phyloP scores from a whole-genome alignment of 2,797 vertebrate species.

The Chaetophractus vellerosus region DNA sequence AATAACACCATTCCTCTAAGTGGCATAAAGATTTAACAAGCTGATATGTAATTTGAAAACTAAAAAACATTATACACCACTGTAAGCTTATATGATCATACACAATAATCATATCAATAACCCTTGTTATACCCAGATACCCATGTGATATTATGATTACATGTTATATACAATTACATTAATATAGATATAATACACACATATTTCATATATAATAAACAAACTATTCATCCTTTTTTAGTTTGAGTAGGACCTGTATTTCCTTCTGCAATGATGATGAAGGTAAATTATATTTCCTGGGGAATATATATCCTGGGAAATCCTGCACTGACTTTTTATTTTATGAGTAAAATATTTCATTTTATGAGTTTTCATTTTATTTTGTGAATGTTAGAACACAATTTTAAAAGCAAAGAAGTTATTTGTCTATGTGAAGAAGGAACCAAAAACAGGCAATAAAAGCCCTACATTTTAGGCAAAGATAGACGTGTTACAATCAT shows the following conservation, averaged over 20 bases:
- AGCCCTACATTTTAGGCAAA: neutral
- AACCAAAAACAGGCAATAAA: neutral
- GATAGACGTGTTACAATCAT: neutral
- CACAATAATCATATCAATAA: neutral
- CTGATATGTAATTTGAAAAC: conserved; percentile 12
- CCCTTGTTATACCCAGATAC: neutral
- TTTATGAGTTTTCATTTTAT: neutral
- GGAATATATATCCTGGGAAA: neutral
- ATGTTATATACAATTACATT: neutral
- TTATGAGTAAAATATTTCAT: neutral
- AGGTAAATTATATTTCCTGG: neutral
- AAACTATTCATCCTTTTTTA: neutral
- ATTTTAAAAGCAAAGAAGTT: neutral
- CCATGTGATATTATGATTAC: neutral
- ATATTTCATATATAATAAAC: neutral
- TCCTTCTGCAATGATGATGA: neutral
- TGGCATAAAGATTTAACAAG: conserved; percentile 43
- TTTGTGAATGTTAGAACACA: conserved; percentile 26
- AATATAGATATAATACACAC: neutral
- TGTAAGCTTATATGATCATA: neutral
- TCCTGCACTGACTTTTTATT: neutral
- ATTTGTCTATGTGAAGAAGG: neutral
- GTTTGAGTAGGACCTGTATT: neutral
- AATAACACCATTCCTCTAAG: neutral
- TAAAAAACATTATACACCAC: neutral